Conservation (phyloP, 2,113 vertebrate genomes). For the Mixornis gularis region DNA sequence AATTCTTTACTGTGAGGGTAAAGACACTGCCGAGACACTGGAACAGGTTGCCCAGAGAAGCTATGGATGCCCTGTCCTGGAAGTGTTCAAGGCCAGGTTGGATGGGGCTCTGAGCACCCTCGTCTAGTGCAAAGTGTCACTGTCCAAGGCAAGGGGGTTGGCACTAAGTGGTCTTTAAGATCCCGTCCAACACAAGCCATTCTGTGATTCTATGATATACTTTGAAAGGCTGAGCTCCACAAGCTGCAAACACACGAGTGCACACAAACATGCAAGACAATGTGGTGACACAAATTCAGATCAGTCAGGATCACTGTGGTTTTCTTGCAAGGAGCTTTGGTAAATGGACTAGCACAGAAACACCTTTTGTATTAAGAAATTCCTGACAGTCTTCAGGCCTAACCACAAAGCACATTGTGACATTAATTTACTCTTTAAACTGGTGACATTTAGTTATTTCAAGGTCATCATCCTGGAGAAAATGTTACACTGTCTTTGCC, state of each 20-base stretch:
- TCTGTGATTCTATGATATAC: background rate
- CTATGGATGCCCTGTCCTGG: background rate
- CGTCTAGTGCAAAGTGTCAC: background rate
- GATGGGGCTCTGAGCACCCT: background rate
- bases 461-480: slow-evolving; percentile 30
- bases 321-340: background rate
- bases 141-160: background rate
- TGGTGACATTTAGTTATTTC: slow-evolving; percentile 2
- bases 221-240: background rate
- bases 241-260: background rate
- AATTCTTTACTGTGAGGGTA: background rate
- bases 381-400: background rate
- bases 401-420: slow-evolving; percentile 9
- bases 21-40: background rate
- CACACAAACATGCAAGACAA: background rate
- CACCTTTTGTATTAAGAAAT: slow-evolving; percentile 18
- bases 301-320: background rate
- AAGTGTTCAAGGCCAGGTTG: background rate
- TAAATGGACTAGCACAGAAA: background rate
- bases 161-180: background rate
- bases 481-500: background rate
- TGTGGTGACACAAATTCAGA: background rate
- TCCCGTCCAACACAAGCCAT: background rate
- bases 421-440: slow-evolving; percentile 31
- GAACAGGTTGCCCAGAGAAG: background rate